A percentile compares a stretch with the other conserved stretches of the same genome.
Conservation (phyloP, 2,113 vertebrate genomes). For the Galemys pyrenaicus region DNA sequence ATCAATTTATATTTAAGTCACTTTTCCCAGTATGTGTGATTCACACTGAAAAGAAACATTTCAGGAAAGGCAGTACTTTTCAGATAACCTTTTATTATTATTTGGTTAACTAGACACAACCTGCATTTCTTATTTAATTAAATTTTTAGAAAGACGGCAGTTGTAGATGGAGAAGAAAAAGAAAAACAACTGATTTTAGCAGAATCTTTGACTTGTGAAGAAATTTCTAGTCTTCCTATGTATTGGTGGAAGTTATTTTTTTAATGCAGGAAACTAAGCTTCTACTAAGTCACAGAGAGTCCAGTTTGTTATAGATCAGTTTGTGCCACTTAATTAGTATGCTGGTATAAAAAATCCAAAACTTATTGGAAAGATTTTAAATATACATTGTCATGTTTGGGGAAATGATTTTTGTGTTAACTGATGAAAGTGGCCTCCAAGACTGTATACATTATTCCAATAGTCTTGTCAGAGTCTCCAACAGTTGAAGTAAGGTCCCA, state of each 20-base stretch:
- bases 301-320: neutral
- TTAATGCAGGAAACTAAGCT: neutral
- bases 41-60: neutral
- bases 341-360: neutral
- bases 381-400: neutral
- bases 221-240: neutral
- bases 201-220: slow-evolving; percentile 16
- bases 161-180: neutral
- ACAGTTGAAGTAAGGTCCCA: neutral
- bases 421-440: neutral
- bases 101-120: neutral
- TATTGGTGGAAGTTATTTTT: no score
- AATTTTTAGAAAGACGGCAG: neutral
- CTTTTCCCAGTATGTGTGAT: neutral
- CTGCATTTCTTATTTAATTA: slow-evolving; percentile 29
- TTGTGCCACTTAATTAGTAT: neutral
- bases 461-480: neutral
- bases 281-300: neutral
- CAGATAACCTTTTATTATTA: slow-evolving; percentile 28
- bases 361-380: neutral
- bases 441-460: neutral
- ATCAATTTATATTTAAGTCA: neutral
- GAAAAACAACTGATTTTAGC: neutral
- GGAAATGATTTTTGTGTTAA: neutral
- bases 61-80: slow-evolving; percentile 30